Evolutionary conservation across 30 jellyfish, hydroid and myxozoan genomes (phyloP).

Genomic region (Kudoa iwatai): DNA sequence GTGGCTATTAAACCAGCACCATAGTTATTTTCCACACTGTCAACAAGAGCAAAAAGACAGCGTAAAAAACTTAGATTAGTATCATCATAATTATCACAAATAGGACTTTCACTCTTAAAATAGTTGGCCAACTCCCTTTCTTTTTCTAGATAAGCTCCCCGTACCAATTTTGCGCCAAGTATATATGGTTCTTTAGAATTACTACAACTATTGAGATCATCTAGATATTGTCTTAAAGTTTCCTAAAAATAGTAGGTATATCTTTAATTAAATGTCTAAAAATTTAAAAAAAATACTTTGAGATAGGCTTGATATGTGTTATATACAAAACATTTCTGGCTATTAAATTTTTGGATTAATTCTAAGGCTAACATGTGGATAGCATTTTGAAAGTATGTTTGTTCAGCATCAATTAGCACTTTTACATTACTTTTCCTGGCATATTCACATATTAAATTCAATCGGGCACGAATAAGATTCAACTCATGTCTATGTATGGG

Average conservation of each 20-base stretch:
- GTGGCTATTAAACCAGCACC: constrained; percentile 46
- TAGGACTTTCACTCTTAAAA: constrained; percentile 26
- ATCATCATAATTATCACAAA: constrained; percentile 19
- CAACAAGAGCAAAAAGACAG: no score
- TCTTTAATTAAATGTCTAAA: neutral
- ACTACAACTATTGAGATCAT: no score
- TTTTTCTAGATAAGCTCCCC: constrained; percentile 92
- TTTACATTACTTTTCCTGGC: constrained; percentile 38
- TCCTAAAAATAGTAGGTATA: no score
- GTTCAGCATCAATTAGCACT: constrained; percentile 62
- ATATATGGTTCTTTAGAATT: no score
- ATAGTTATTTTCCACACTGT: constrained; percentile 12
- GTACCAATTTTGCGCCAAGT: constrained; percentile 44
- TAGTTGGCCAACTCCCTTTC: constrained; percentile 39
- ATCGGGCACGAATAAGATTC: no score
- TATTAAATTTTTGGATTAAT: constrained; percentile 16
- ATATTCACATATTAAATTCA: no score
- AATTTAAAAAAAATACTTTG: constrained; percentile 6
- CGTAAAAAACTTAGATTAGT: no score
- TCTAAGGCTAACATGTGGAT: constrained; percentile 34
- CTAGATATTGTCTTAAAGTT: no score
- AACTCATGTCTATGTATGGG: no score
- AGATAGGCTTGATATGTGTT: constrained; percentile 48
- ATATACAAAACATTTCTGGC: constrained; percentile 18
- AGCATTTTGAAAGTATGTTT: constrained; percentile 60